Conservation (phyloP, 37 sponge, comb jelly and placozoan species). For the Axinella damicornis region DNA sequence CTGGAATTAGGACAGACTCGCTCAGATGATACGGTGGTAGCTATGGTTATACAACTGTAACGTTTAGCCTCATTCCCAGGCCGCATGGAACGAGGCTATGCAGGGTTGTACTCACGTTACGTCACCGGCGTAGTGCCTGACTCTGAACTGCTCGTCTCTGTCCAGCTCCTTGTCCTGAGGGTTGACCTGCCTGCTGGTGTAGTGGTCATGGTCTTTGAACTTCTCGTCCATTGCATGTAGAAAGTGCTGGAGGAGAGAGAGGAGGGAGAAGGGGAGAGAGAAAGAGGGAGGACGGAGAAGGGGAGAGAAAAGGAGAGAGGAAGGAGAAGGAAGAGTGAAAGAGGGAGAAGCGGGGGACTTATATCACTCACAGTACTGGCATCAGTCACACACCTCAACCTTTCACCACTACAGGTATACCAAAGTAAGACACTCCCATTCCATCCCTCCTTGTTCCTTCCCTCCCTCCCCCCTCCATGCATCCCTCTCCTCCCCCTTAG, state of each 20-base stretch:
- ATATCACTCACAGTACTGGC: too few relatives aligned
- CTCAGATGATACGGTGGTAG: too few relatives aligned
- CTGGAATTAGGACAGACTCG: too few relatives aligned
- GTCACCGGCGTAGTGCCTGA: slow-evolving; percentile 83
- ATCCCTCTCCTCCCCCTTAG: neutral
- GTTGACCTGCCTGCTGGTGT: slow-evolving; percentile 52
- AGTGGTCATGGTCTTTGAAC: slow-evolving; percentile 63
- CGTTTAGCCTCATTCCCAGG: neutral
- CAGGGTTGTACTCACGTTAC: slow-evolving; percentile 44
- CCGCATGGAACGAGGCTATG: neutral
- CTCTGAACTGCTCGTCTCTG: slow-evolving; percentile 66
- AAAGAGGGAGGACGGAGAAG: too few relatives aligned
- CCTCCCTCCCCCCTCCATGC: neutral
- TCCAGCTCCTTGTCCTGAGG: slow-evolving; percentile 54
- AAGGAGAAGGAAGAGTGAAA: too few relatives aligned
- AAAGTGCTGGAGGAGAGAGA: slow-evolving; percentile 50
- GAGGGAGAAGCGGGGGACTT: too few relatives aligned
- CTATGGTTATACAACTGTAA: neutral
- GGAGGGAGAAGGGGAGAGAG: too few relatives aligned
- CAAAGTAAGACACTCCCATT: too few relatives aligned
- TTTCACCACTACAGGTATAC: too few relatives aligned
- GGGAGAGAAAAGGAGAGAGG: too few relatives aligned
- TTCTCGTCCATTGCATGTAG: slow-evolving; percentile 82
- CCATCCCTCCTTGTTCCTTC: too few relatives aligned
- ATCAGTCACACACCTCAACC: too few relatives aligned